Percentiles rank a stretch among this genome's conserved stretches.
phyloP scores from a whole-genome alignment of 2,113 vertebrate species.

The Lepisosteus oculatus region DNA sequence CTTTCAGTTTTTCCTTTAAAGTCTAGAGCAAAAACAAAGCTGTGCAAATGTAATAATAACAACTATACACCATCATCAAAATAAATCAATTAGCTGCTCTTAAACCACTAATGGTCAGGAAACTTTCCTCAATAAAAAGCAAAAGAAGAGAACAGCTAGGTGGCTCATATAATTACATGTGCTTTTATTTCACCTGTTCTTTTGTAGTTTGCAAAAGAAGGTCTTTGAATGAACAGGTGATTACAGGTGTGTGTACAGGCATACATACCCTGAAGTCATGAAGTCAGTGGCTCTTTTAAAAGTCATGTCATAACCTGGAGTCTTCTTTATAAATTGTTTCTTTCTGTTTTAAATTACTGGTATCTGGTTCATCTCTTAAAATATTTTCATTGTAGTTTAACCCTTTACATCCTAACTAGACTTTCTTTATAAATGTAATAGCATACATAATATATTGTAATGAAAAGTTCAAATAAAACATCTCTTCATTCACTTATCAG shows the following conservation, averaged over 20 bases:
- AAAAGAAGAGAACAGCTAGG: background rate
- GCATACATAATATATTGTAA: too few species aligned
- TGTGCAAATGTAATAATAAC: constrained; percentile 24
- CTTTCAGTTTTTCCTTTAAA: constrained; percentile 5
- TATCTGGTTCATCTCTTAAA: too few species aligned
- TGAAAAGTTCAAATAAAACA: too few species aligned
- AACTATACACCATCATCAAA: background rate
- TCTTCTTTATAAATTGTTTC: too few species aligned
- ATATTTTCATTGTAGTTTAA: too few species aligned
- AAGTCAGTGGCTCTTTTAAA: constrained; percentile 17
- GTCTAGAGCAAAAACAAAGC: constrained; percentile 19
- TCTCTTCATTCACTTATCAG: too few species aligned
- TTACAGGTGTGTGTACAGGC: constrained; percentile 6
- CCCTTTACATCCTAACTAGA: too few species aligned
- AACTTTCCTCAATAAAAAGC: background rate
- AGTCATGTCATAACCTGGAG: constrained; percentile 16
- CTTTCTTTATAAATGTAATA: too few species aligned
- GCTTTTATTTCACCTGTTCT: constrained; percentile 4
- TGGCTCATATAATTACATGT: constrained; percentile 7
- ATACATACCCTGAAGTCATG: background rate
- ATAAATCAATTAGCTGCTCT: background rate
- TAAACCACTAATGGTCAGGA: background rate
- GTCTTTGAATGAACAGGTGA: constrained; percentile 7
- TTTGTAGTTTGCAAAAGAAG: background rate
- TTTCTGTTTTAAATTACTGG: too few species aligned